Evolutionary conservation across 2,888 invertebrate species (phyloP), one percentile per base, ranked within the genome.

Genomic region (Nomada lathburiana): DNA sequence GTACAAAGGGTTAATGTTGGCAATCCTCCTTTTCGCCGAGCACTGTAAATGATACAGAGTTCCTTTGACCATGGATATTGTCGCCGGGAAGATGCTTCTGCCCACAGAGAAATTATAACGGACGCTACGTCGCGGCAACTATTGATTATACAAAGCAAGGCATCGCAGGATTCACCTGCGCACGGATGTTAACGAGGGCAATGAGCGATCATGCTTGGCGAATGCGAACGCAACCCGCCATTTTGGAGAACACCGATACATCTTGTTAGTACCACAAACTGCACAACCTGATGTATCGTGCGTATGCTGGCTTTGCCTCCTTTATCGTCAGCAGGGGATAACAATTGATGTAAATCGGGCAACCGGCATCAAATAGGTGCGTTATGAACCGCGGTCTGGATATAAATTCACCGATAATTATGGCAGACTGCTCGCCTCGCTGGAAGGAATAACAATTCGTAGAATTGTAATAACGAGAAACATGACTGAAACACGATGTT

Each of bases 141-240:
- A 59, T 77, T 76, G 81, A 87, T 85, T 75, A 64, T 63, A 81
- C 82, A 76, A 86, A 86, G 86, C 80, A 57, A 71, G 64, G 63
- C 60, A 64, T 74, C 36, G 73, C 76, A 50, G 65, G 80, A 76
- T 85, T 80, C 82, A 69, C 69, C 72, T 64, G 69, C 29, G 75
- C 52, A 73, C 76, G 53, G 79, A 67, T 74, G 62, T 71, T 71
- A 84, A 84, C 70, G 79, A 81, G 82, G 76, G 77, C 71, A 57
- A 71, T 64, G 76, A 80, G 57, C 44, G 86, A 86, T 81, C 75
- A 67, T 77, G 84, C 76, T 71, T 71, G 76, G 64, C 69, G 69
- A 79, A 59, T 59, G 47, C 62, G 52, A 72, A 50, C 69, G 62
- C 74, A 42, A 76, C 52, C 68, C 47, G 75, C 59, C 62, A 47